Evolutionary conservation across 2,888 invertebrate species (phyloP), one percentile per base, ranked within the genome.

Genomic region (Orthonevra nobilis): DNA sequence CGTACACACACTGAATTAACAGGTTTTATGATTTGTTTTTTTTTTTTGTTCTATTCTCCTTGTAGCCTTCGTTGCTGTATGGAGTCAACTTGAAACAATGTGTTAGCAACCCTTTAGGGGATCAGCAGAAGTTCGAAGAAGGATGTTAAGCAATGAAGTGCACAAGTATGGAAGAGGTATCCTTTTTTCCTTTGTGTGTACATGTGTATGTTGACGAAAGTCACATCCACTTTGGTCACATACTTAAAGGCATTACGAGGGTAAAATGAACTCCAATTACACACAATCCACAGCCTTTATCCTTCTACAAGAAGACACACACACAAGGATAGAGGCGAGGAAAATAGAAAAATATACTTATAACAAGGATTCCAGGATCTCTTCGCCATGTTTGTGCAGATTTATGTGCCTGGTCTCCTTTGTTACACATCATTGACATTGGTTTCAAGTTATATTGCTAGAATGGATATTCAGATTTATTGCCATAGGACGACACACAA

Each of bases 381-480:
- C 10, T 17, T 17, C 23, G 12, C 4, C 54, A 20, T 44, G 68
- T 50, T 36, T 52, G 44, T 42, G 14, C 7, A 48, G 58, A 58
- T 66, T 66, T 74, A 74, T 75, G 56, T 28, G 60, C 46, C 52
- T 70, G 46, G 66, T 44, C 26, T 52, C 36, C 66, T 36, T 56
- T 72, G 72, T 48, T 44, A 73, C 60, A 73, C 73, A 68, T 72
- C 66, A 73, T 73, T 79, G 73, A 73, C 79, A 79, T 79, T 79
- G 73, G 79, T 73, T 79, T 68, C 72, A 48, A 61, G 79, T 72
- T 79, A 64, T 66, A 79, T 60, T 50, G 60, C 66, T 44, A 61
- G 68, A 73, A 79, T 68, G 66, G 73, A 73, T 79, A 73, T 79
- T 79, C 66, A 73, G 72, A 79, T 79, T 73, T 79, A 79, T 79